Evolutionary conservation across 2,113 vertebrate species (phyloP), one percentile per base, ranked within the genome.

Genomic region (Neoarius graeffei): DNA sequence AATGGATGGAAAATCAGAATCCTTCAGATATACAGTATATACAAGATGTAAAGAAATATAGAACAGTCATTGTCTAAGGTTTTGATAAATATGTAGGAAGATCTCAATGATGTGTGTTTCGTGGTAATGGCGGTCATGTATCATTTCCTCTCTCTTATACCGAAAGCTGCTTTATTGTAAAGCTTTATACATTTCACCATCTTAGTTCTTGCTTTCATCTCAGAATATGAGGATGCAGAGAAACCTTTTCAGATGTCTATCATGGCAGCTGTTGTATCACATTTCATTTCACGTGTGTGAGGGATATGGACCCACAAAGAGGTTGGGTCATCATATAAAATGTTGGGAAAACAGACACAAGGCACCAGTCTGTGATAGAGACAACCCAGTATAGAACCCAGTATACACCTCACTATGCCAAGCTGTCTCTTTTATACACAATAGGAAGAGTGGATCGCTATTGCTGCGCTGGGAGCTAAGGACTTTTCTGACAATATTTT

Each of bases 181-280:
- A 73, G 76, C 60, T 83, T n/a, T 77, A 52, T 42, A 82, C 67
- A 59, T 52, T 48, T 77, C 48, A 20, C 10, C 81, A 42, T 66
- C 42, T 73, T 67, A n/a, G 30, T 48, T 83, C n/a, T 35, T 30
- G 20, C 27, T 79, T 74, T 84, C 50, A 64, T 90, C 54, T 48
- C 13, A 10, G 23, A 86, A 90, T 88, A 60, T 73, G 79, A 85
- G 52, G 83, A 88, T 83, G 86, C 66, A 71, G 89, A 88, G 83
- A 86, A 76, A 76, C 27, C 57, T 79, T 87, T 84, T 77, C 15
- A 87, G 66, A 79, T 80, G 81, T 90, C 54, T 25, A 62, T 90
- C 76, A n/a, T 74, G 60, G 81, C 64, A 81, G 59, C 80, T 69
- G 23, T 77, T 52, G 56, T 81, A 86, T 83, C 60, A 69, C 35